A percentile compares a stretch with the other conserved stretches of the same genome.
Conservation (phyloP, 2,113 vertebrate genomes). For the Eudorcas thomsonii region DNA sequence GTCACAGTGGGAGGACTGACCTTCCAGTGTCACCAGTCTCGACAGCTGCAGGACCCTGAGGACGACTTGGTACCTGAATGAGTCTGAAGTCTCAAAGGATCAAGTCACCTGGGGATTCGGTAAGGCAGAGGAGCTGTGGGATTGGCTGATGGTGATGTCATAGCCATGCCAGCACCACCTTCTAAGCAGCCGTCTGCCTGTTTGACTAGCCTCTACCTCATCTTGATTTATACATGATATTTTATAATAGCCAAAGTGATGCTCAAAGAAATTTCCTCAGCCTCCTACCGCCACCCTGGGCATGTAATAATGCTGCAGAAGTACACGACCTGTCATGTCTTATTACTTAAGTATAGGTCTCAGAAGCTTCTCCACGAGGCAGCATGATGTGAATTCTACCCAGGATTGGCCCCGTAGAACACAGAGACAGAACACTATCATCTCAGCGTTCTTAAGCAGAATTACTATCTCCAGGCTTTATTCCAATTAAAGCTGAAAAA, state of each 20-base stretch:
- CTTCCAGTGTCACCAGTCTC: neutral
- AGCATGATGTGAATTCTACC: neutral
- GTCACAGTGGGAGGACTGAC: neutral
- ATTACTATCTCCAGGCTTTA: neutral
- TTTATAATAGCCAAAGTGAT: conserved; percentile 5
- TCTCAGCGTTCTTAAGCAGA: neutral
- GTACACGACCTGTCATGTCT: conserved; percentile 36
- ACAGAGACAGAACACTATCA: neutral
- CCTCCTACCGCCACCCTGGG: neutral
- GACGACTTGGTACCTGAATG: neutral
- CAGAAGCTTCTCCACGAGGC: neutral
- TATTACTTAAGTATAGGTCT: conserved; percentile 51
- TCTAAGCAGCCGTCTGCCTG: neutral
- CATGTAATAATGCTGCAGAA: conserved; percentile 46
- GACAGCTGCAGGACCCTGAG: neutral
- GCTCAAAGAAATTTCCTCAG: conserved; percentile 25
- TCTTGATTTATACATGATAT: conserved; percentile 9
- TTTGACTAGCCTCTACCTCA: neutral
- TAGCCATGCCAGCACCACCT: neutral
- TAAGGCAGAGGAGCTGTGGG: neutral
- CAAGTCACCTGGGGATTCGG: neutral
- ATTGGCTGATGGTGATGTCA: conserved; percentile 11
- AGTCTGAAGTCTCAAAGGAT: neutral
- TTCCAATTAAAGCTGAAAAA: neutral
- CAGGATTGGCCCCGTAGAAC: neutral